Percentiles rank a stretch among this genome's conserved stretches.
Evolutionary conservation across 2,797 vertebrate species (phyloP).

Genomic region (Tympanoctomys barrerae): DNA sequence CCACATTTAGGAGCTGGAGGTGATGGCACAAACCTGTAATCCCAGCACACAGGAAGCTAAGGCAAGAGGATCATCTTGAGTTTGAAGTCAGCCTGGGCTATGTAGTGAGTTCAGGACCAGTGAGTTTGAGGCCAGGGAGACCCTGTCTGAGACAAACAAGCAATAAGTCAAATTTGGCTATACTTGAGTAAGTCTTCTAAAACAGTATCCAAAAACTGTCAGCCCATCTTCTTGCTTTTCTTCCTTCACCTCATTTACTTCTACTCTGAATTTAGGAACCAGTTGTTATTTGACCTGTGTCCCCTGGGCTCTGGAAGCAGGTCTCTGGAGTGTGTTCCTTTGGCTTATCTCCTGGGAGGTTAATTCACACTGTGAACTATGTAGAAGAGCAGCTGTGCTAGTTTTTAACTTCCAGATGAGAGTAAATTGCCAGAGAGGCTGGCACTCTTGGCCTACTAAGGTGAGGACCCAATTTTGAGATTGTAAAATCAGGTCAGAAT

Average conservation of each 20-base stretch:
- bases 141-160: background rate
- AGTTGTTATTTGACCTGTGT: background rate
- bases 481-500: background rate
- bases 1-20: background rate
- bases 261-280: background rate
- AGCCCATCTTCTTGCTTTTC: background rate
- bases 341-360: background rate
- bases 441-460: background rate
- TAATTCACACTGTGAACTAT: background rate
- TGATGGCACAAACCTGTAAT: background rate
- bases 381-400: background rate
- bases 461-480: background rate
- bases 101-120: background rate
- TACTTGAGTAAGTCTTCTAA: background rate
- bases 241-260: background rate
- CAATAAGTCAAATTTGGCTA: background rate
- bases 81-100: background rate
- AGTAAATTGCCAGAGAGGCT: background rate
- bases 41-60: background rate
- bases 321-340: background rate
- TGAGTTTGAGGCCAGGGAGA: background rate
- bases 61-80: background rate
- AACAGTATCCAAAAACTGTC: background rate
- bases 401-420: conserved; percentile 2
- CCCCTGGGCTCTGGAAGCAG: background rate